Conservation (phyloP, 2,113 vertebrate genomes). For the Diadophis punctatus region DNA sequence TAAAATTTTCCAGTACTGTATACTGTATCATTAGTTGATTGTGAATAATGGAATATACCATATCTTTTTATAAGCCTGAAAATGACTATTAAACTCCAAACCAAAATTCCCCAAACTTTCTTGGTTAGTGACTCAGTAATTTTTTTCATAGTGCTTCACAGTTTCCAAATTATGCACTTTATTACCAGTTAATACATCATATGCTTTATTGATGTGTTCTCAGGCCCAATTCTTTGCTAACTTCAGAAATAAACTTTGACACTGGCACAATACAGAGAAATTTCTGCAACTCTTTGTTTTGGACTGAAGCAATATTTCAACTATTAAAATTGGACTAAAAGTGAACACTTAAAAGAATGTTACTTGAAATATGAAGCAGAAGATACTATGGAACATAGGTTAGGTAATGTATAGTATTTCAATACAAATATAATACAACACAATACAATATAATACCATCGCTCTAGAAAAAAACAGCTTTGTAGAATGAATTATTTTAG, state of each 20-base stretch:
- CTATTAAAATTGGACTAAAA: background rate
- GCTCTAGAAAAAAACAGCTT: background rate
- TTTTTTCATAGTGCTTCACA: background rate
- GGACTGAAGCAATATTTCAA: background rate
- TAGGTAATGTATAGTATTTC: background rate
- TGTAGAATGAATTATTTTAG: background rate
- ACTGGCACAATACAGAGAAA: background rate
- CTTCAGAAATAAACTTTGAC: background rate
- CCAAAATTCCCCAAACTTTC: background rate
- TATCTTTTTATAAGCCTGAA: background rate
- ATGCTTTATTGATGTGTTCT: background rate
- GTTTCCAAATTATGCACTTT: background rate
- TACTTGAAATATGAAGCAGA: background rate
- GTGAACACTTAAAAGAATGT: background rate
- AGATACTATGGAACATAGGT: background rate
- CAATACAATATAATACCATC: background rate
- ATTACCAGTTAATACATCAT: background rate
- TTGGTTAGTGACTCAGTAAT: background rate
- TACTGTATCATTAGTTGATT: background rate
- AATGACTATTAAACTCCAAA: background rate
- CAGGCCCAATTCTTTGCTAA: background rate
- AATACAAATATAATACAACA: background rate
- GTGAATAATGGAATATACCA: background rate
- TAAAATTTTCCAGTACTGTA: background rate
- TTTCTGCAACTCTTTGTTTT: background rate